Percentiles rank a stretch among this genome's conserved stretches.
These are phyloP conservation scores for Malurus melanocephalus DNA, from an alignment of 2,113 vertebrate genomes.

Conservation along the genomic window DNA sequence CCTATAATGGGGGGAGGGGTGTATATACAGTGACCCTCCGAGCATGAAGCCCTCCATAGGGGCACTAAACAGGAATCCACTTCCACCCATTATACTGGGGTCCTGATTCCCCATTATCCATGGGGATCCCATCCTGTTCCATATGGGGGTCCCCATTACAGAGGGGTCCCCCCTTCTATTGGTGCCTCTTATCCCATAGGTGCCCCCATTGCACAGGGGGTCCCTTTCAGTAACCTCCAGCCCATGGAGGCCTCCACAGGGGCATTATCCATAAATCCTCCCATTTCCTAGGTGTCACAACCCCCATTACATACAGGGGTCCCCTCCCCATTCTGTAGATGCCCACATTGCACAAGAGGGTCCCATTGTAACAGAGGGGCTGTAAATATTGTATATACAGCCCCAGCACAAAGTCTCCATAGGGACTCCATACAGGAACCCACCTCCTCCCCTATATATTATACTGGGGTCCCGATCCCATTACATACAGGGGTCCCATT, in stretches of 20 bases:
- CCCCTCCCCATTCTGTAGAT: too few relatives aligned
- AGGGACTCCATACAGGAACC: not conserved
- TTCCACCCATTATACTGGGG: accelerated
- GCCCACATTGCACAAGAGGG: not conserved
- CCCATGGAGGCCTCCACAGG: not conserved
- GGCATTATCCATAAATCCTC: too few relatives aligned
- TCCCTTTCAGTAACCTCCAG: accelerated
- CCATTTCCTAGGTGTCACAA: too few relatives aligned
- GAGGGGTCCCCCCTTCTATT: accelerated
- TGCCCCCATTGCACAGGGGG: too few relatives aligned
- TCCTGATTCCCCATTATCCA: accelerated
- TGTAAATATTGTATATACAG: too few relatives aligned
- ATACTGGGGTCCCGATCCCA: accelerated
- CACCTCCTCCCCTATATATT: not conserved
- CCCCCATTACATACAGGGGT: too few relatives aligned
- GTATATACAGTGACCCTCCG: not conserved
- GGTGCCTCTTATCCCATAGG: not conserved
- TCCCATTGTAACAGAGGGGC: too few relatives aligned
- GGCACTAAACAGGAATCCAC: not conserved
- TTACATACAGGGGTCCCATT: accelerated
- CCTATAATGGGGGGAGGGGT: not conserved
- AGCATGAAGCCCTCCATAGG: accelerated
- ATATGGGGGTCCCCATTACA: accelerated
- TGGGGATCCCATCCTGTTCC: not conserved
- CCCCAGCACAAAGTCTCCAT: too few relatives aligned